These are phyloP conservation scores for Periophthalmus modestus DNA, from an alignment of 2,113 vertebrate species.

Conservation along the genomic window DNA sequence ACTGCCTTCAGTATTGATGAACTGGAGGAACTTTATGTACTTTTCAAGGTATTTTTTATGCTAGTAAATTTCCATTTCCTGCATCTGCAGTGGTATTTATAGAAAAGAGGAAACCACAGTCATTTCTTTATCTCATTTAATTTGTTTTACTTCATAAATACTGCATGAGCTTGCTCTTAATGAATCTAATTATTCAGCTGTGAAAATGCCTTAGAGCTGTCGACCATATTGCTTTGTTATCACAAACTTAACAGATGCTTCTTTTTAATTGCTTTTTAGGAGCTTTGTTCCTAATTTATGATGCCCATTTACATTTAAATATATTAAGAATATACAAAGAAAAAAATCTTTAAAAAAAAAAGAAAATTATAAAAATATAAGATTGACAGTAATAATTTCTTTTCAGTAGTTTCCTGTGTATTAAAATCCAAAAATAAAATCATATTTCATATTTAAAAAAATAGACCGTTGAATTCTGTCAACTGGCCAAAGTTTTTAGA, in stretches of 20 bases:
- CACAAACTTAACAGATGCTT: not conserved
- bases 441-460: too few relatives aligned
- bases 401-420: too few relatives aligned
- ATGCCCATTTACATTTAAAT: not conserved
- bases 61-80: too few relatives aligned
- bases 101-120: not conserved
- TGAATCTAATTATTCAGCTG: conserved; percentile 6
- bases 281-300: not conserved
- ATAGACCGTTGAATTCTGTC: too few relatives aligned
- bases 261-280: conserved; percentile 4
- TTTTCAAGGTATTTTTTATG: conserved; percentile 89
- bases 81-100: not conserved
- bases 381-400: not conserved
- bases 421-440: too few relatives aligned
- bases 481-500: too few relatives aligned
- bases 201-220: conserved; percentile 11
- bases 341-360: not conserved
- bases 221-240: not conserved
- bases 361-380: too few relatives aligned
- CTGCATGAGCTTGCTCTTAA: not conserved
- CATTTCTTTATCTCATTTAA: not conserved
- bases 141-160: conserved; percentile 3
- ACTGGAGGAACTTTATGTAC: conserved; percentile 91
- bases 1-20: conserved; percentile 93
- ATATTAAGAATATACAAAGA: not conserved